Base-by-base conservation (phyloP, 2,797 vertebrate genomes). In the Platyrinchus mystaceus region DNA sequence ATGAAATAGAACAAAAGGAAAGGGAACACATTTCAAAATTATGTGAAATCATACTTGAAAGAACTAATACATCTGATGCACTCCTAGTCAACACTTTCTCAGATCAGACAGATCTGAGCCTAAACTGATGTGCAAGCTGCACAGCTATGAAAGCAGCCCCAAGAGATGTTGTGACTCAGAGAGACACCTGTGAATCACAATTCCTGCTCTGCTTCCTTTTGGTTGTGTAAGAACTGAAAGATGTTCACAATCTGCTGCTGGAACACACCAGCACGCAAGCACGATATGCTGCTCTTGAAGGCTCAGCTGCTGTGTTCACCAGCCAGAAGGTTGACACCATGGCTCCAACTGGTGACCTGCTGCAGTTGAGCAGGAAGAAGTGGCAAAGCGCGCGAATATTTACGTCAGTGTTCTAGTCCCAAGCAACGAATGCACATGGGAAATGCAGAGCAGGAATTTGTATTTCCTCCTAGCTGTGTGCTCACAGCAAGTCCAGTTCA, bases 261-360 rank as follows among this genome's bases (percentile, higher is more conserved):
- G 59, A 88, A 73, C 1, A 11, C 4, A 14, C n/a, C 47, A 55
- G 77, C 62, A 43, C 3, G 17, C 0, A 2, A 89, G 37, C 53
- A 56, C 0, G 0, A 26, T 16, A 21, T 0, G 4, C 46, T 39
- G 56, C 49, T 68, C 67, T 36, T 0, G 2, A 7, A 9, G 69
- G 64, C 50, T 85, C 75, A 32, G 74, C 46, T 55, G 78, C 69
- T 24, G 53, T n/a, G 76, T 62, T 62, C 87, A 56, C 53, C 62
- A 63, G 78, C 13, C 56, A 92, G 73, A 30, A 68, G 69, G 50
- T 69, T 73, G 39, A 77, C 47, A 69, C 79, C 76, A 34, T 2
- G 2, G 53, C 66, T 84, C 53, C 69, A 39, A 1, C 69, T 49
- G 26, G 6, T 63, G 73, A n/a, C 2, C 24, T 71, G 67, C 70